phyloP scores from a whole-genome alignment of 2,797 vertebrate genomes.

The Cuniculus paca region DNA sequence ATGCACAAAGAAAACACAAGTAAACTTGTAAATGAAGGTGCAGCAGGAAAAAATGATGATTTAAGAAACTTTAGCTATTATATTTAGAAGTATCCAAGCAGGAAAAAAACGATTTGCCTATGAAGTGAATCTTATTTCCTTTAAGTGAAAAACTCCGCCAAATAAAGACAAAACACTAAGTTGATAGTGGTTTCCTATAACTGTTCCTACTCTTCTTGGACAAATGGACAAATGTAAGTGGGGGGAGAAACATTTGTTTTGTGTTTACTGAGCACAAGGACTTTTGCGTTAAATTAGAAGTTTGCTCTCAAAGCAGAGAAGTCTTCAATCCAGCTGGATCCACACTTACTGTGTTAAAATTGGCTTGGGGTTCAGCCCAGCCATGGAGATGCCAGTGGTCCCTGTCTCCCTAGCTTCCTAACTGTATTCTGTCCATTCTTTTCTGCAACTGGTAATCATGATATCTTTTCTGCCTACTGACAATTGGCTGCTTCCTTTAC shows the following conservation, averaged over 20 bases:
- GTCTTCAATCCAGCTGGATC: neutral
- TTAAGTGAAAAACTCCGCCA: neutral
- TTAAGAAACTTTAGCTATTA: conserved; percentile 39
- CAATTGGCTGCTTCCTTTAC: neutral
- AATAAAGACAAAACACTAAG: neutral
- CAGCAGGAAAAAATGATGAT: neutral
- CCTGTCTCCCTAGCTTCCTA: neutral
- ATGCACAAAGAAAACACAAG: neutral
- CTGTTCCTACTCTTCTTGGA: neutral
- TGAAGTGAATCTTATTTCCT: neutral
- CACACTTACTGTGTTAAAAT: neutral
- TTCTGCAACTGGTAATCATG: neutral
- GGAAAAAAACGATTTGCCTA: neutral
- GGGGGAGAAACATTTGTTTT: neutral
- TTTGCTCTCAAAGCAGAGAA: neutral
- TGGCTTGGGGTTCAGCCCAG: neutral
- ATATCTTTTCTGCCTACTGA: neutral
- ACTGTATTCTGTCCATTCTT: neutral
- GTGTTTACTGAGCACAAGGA: neutral
- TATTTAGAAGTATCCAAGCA: neutral
- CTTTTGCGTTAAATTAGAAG: neutral
- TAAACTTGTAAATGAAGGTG: neutral
- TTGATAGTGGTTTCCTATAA: neutral
- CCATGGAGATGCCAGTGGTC: neutral
- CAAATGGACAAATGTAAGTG: neutral